These are phyloP conservation scores for Ennomos fuscantarius DNA, from an alignment of 2,888 invertebrate genomes.

Conservation along the genomic window DNA sequence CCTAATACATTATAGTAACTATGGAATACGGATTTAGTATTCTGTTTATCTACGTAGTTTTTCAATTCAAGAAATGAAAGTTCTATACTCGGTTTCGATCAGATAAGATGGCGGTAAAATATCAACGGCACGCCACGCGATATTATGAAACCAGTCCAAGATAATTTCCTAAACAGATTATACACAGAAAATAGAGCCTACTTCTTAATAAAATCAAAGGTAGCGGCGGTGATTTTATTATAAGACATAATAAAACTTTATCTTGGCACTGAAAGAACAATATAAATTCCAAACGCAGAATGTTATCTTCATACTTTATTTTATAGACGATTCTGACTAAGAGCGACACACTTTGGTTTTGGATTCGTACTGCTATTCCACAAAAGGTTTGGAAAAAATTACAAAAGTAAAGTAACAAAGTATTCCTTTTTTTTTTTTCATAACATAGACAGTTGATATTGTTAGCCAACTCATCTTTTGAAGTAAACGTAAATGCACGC, in stretches of 20 bases:
- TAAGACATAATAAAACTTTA: slow-evolving; percentile 66
- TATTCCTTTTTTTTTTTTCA: too few relatives aligned
- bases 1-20: too few relatives aligned
- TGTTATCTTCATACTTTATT: slow-evolving; percentile 19
- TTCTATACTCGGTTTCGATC: slow-evolving; percentile 16
- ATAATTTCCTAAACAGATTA: slow-evolving; percentile 35
- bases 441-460: too few relatives aligned
- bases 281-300: slow-evolving; percentile 14
- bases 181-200: slow-evolving; percentile 42
- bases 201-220: slow-evolving; percentile 62
- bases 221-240: slow-evolving; percentile 48
- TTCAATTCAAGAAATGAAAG: slow-evolving; percentile 20
- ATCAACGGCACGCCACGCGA: slow-evolving; percentile 19
- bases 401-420: too few relatives aligned
- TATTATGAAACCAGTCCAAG: slow-evolving; percentile 32
- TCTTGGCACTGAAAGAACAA: slow-evolving; percentile 59
- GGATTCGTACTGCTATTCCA: too few relatives aligned
- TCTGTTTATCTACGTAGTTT: not conserved
- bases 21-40: too few relatives aligned
- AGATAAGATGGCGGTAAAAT: slow-evolving; percentile 19
- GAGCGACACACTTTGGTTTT: not conserved
- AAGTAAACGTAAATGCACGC: too few relatives aligned
- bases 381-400: too few relatives aligned
- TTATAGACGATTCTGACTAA: slow-evolving; percentile 2
- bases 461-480: too few relatives aligned